Percentiles rank a stretch among this genome's conserved stretches.
phyloP scores from a whole-genome alignment of 2,888 invertebrate genomes.

The Heteromurus nitidus region DNA sequence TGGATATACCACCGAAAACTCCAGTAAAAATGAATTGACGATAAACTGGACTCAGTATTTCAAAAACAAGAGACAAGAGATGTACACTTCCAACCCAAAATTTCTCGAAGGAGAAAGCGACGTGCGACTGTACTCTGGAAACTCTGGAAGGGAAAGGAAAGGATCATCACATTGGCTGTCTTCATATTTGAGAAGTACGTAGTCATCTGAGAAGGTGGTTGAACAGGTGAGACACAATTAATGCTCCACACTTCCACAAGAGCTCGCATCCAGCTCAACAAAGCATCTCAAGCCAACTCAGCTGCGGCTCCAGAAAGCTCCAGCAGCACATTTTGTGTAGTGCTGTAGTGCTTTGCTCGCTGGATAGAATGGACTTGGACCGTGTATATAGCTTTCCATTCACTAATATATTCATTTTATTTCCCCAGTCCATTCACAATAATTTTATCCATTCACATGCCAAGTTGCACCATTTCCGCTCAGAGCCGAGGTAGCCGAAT shows the following conservation, averaged over 20 bases:
- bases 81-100: too few relatives aligned
- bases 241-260: not conserved
- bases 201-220: conserved; percentile 7
- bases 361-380: not conserved
- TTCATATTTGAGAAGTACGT: not conserved
- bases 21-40: not conserved
- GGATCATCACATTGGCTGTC: not conserved
- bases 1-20: too few relatives aligned
- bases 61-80: too few relatives aligned
- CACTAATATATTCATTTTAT: not conserved
- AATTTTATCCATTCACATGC: not conserved
- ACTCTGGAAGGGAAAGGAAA: not conserved
- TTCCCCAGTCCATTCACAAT: not conserved
- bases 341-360: too few relatives aligned
- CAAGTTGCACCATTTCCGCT: not conserved
- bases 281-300: not conserved
- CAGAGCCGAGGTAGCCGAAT: too few relatives aligned
- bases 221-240: conserved; percentile 20
- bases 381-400: not conserved
- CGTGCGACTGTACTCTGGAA: not conserved
- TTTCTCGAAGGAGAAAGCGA: too few relatives aligned
- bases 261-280: conserved; percentile 11
- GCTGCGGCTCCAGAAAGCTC: not conserved
- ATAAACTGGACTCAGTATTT: not conserved
- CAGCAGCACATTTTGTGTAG: too few relatives aligned